phyloP scores from a whole-genome alignment of 92 coral and sea anemone genomes.

The Paramuricea clavata region DNA sequence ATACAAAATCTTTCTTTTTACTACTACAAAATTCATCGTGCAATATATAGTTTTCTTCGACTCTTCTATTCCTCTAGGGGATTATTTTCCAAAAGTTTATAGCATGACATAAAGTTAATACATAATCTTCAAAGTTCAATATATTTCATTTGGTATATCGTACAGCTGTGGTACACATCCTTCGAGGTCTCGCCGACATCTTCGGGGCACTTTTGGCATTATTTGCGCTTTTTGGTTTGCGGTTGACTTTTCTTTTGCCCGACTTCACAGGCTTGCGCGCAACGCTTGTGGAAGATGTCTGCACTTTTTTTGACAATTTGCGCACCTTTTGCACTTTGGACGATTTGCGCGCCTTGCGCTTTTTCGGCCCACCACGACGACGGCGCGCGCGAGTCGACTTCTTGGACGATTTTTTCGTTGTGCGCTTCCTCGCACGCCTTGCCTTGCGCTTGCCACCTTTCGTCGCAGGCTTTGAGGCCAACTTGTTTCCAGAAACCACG shows the following conservation, averaged over 20 bases:
- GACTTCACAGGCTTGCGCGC: not conserved
- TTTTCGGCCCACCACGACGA: not conserved
- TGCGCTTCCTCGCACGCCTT: not conserved
- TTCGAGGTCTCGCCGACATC: not conserved
- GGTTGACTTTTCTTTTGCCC: not conserved
- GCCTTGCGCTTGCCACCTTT: not conserved
- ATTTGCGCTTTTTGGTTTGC: not conserved
- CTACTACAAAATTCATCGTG: not conserved
- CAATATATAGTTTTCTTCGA: not conserved
- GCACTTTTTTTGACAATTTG: not conserved
- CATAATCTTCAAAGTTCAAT: not conserved
- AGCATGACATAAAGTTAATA: not conserved
- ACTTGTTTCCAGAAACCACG: not conserved
- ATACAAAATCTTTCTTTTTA: too few relatives aligned
- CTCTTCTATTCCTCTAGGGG: not conserved
- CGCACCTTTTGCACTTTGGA: not conserved
- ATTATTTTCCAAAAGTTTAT: not conserved
- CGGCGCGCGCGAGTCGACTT: not conserved
- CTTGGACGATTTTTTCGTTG: not conserved
- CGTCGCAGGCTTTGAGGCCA: not conserved
- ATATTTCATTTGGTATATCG: conserved; percentile 4
- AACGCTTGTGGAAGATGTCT: not conserved
- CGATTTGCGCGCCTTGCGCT: conserved; percentile 3
- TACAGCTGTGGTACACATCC: not conserved
- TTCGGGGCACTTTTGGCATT: not conserved